Conservation (phyloP, 2,888 invertebrate species). For the Leptogaster cylindrica region DNA sequence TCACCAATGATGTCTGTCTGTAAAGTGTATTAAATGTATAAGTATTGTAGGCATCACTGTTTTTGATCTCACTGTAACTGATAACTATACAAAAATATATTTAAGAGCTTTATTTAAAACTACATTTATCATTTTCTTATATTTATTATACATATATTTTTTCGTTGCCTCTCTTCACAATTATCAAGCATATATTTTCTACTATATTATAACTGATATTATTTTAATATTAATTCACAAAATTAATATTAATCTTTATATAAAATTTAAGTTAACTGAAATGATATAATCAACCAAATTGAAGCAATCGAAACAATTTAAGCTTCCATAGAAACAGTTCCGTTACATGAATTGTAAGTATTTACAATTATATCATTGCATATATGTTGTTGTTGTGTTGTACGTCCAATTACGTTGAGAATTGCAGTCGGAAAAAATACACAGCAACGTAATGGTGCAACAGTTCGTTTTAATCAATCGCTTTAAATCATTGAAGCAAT, state of each 20-base stretch:
- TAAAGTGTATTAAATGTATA: not conserved
- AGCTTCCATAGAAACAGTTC: too few relatives aligned
- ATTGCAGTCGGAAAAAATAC: too few relatives aligned
- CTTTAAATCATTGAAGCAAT: too few relatives aligned
- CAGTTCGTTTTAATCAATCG: too few relatives aligned
- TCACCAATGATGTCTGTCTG: slow-evolving; percentile 5
- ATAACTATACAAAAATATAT: not conserved
- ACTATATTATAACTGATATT: too few relatives aligned
- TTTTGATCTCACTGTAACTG: not conserved
- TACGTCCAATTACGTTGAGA: slow-evolving; percentile 42
- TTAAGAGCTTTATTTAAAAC: too few relatives aligned
- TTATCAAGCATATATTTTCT: not conserved
- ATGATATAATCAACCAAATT: not conserved
- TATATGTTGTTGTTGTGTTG: slow-evolving; percentile 41
- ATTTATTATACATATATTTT: not conserved
- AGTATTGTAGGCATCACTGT: slow-evolving; percentile 2
- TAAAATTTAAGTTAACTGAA: not conserved
- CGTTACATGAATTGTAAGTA: not conserved
- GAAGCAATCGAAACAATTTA: not conserved
- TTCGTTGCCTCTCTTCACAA: slow-evolving; percentile 1
- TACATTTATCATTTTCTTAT: not conserved
- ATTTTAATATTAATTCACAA: too few relatives aligned
- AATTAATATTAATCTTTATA: not conserved
- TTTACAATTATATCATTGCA: slow-evolving; percentile 15
- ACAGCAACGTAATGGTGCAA: too few relatives aligned